These are phyloP conservation scores for Ascidia mentula DNA, from an alignment of 23 tunicate genomes.

Conservation along the genomic window DNA sequence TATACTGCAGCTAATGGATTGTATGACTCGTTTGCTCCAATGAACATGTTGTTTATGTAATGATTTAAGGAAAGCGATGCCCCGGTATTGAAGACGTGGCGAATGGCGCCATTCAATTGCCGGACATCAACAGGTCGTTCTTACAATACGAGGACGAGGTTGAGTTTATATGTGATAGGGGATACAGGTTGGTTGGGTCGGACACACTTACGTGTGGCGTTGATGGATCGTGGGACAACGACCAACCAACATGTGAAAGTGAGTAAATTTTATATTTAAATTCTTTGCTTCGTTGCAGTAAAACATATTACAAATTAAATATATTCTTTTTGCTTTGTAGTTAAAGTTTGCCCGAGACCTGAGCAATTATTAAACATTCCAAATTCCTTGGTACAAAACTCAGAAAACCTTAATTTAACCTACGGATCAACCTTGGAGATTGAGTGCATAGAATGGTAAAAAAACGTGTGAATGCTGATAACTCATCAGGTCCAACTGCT, in stretches of 20 bases:
- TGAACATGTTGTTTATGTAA: too few species aligned
- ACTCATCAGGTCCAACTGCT: neutral
- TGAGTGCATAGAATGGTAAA: constrained; percentile 37
- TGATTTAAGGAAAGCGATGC: too few species aligned
- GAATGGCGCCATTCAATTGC: constrained; percentile 28
- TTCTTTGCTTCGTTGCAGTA: neutral
- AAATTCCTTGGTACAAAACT: neutral
- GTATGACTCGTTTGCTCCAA: too few species aligned
- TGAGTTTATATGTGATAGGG: constrained; percentile 32
- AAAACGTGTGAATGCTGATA: neutral
- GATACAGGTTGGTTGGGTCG: constrained; percentile 39
- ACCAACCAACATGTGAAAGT: constrained; percentile 46
- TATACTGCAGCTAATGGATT: too few species aligned
- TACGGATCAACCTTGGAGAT: constrained; percentile 20
- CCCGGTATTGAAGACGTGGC: too few species aligned
- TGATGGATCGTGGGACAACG: constrained; percentile 47
- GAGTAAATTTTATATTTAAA: neutral
- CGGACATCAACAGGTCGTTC: neutral
- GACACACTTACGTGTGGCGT: constrained; percentile 16
- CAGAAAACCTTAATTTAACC: neutral
- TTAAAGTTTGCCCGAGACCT: constrained; percentile 46
- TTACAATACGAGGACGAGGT: constrained; percentile 44
- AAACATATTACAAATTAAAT: neutral
- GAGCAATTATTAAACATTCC: constrained; percentile 26
- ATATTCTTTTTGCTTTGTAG: constrained; percentile 13